Evolutionary conservation across 2,888 invertebrate species (phyloP).

Genomic region (Drosophila anomelani): DNA sequence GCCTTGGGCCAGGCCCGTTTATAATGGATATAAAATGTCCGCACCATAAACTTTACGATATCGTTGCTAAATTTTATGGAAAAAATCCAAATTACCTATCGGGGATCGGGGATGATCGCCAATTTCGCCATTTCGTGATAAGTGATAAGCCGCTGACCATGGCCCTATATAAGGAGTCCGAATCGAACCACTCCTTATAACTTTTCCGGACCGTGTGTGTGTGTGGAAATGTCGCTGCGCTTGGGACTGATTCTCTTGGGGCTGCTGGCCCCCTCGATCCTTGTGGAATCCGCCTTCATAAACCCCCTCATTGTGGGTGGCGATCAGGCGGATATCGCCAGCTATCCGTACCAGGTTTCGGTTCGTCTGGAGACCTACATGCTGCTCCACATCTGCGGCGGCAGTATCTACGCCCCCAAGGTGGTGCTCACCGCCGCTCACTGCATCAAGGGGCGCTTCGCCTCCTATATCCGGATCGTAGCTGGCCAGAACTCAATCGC

Average conservation of each 20-base stretch:
- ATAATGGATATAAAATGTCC: constrained; percentile 76
- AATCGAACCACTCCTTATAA: constrained; percentile 6
- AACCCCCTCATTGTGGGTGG: constrained; percentile 68
- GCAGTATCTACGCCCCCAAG: constrained; percentile 63
- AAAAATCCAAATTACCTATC: constrained; percentile 61
- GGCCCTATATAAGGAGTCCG: constrained; percentile 48
- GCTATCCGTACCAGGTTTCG: constrained; percentile 73
- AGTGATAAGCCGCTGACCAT: constrained; percentile 58
- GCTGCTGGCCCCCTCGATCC: constrained; percentile 35
- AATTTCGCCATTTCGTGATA: constrained; percentile 30
- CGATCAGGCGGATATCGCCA: constrained; percentile 56
- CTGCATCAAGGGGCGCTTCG: constrained; percentile 72
- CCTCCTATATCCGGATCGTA: constrained; percentile 71
- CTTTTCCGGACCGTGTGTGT: constrained; percentile 6
- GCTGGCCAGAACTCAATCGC: constrained; percentile 72
- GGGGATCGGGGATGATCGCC: constrained; percentile 55
- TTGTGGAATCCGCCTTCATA: constrained; percentile 40
- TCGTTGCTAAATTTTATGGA: constrained; percentile 51
- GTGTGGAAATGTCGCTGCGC: constrained; percentile 41
- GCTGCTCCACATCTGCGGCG: constrained; percentile 77
- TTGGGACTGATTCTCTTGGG: constrained; percentile 47
- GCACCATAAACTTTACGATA: constrained; percentile 66
- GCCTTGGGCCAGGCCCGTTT: constrained; percentile 66
- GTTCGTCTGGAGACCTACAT: constrained; percentile 69
- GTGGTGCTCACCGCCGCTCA: constrained; percentile 77